Base-by-base conservation (phyloP, 2,113 vertebrate species). In the Pachyramphus minor region DNA sequence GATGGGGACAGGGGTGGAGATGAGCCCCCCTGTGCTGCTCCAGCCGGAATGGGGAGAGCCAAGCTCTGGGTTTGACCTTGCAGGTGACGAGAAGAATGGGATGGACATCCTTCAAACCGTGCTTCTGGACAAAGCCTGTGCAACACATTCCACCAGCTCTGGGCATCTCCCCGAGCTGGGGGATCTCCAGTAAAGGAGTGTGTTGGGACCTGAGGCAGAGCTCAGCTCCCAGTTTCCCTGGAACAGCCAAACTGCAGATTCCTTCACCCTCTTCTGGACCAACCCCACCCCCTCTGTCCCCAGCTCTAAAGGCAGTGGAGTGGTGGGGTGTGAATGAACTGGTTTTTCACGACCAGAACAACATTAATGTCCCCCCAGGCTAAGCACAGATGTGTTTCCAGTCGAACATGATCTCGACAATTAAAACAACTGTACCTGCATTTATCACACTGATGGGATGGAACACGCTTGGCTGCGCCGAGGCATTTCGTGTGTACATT, bases 381-480 rank as follows among this genome's bases (percentile, higher is more conserved):
- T 44, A 95, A 93, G 84, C 63, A 58, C 62, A 92, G 88, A 91
- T 87, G 71, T 75, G 47, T 97, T 96, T 97, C 83, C 96, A 83
- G 95, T 97, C 55, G 47, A 94, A 91, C 62, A 78, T 8, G 53
- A 89, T 94, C 86, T 30, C 68, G 3, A 90, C 93, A 97, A 97
- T 98, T 95, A 96, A 96, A 72, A 79, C 87, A 93, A 90, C 88
- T 95, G 95, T 87, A 91, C 87, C 88, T 97, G 76, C 89, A 95
- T 97, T 97, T 97, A 95, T 97, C 96, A 96, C 73, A 90, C 94
- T 98, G 97, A 97, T 95, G 96, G 96, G 86, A 72, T 89, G 80
- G 91, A 94, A 45, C 97, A 95, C 41, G 92, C 87, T 89, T 22
- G 81, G 69, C 69, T 94, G 52, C 88, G 78, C 79, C 1, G 2